Evolutionary conservation across 92 coral and sea anemone species (phyloP).

Genomic region (Palythoa caribaeorum): DNA sequence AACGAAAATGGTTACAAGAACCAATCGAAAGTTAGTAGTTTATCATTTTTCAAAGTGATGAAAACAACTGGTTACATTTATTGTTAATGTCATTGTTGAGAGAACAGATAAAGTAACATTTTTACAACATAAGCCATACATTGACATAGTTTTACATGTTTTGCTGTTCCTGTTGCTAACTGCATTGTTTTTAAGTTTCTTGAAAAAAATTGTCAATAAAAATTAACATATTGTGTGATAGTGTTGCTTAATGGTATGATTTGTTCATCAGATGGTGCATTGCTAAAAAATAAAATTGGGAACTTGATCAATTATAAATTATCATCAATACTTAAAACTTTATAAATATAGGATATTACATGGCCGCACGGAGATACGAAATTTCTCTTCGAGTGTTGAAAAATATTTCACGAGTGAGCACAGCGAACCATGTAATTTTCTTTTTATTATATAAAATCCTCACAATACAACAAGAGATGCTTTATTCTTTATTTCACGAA

Average conservation of each 20-base stretch:
- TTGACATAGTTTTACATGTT: slow-evolving; percentile 2
- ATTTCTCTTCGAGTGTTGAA: slow-evolving; percentile 7
- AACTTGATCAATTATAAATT: slow-evolving; percentile 1
- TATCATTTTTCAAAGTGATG: slow-evolving; percentile 15
- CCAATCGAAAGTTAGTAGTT: slow-evolving; percentile 6
- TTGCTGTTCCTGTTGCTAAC: slow-evolving; percentile 9
- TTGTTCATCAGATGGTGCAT: slow-evolving; percentile 8
- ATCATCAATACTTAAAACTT: slow-evolving; percentile 6
- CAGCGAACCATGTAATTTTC: background rate
- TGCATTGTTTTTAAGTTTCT: background rate
- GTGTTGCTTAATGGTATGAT: slow-evolving; percentile 4
- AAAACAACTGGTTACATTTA: slow-evolving; percentile 13
- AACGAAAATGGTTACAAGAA: slow-evolving; percentile 15
- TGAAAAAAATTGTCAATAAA: background rate
- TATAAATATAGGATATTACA: slow-evolving; percentile 9
- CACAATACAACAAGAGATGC: slow-evolving; percentile 7
- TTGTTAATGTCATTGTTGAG: slow-evolving; percentile 6
- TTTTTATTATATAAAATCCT: background rate
- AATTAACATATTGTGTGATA: slow-evolving; percentile 4
- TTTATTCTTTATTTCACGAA: background rate
- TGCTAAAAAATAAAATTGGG: slow-evolving; percentile 6
- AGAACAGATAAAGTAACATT: background rate
- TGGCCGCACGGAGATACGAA: slow-evolving; percentile 8
- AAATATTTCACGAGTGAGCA: slow-evolving; percentile 3
- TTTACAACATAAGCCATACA: slow-evolving; percentile 2